Evolutionary conservation across 64 coral and sea anemone genomes (phyloP), one percentile per base, ranked within the genome.

Genomic region (Pocillopora verrucosa): DNA sequence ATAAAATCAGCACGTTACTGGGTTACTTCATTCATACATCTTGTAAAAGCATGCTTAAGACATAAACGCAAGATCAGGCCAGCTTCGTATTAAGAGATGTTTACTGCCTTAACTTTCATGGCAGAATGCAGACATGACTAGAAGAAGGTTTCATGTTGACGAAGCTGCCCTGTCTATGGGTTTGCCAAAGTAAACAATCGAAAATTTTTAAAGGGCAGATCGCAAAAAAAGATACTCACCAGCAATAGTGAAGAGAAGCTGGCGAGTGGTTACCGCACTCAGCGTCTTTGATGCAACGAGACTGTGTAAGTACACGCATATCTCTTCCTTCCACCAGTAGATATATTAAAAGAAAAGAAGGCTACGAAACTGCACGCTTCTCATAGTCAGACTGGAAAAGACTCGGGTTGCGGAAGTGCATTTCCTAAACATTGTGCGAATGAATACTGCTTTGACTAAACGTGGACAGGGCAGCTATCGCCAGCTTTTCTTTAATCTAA

Each of bases 141-240:
- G 56, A 68, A n/a, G 20, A 24, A 70, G n/a, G 20, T 24, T 68
- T 15, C 35, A 57, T 72, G 60, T 56, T 85, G 82, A 85, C 82
- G 82, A 85, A 85, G 82, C 82, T 85, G 82, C 82, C 82, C 82
- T 72, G 82, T 57, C 82, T 85, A 72, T 85, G 82, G 37, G 70
- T 41, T 57, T 85, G 82, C 38, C 82, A 85, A 85, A 85, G 79
- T 63, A 35, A 36, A 41, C 65, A 85, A 85, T 25, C 36, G 82
- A 38, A 85, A 85, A 16, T 70, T 9, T 13, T 3, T 51, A 85
- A 85, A 72, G 82, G 65, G 82, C 65, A 85, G 82, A 72, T 85
- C 64, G 63, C 34, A 85, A 85, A 36, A 85, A 85, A 16, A 51
- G 41, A 85, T 85, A 85, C 82, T 85, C 64, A 85, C 82, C 82